Evolutionary conservation across 2,888 invertebrate genomes (phyloP), one percentile per base, ranked within the genome.

Genomic region (Zygaena filipendulae): DNA sequence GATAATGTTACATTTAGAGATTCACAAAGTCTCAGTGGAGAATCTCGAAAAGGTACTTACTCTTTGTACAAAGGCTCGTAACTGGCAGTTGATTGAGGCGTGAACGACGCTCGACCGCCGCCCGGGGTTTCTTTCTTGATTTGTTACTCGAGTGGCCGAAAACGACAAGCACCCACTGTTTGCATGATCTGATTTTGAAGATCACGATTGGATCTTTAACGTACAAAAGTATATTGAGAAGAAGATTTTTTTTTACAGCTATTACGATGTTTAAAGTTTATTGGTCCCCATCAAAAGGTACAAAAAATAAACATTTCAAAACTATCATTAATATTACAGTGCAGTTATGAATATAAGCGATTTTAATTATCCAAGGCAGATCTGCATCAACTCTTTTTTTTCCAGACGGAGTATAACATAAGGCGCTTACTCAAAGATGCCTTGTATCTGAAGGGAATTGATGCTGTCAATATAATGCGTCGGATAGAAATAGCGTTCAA

Each of bases 71-170:
- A 72, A 71, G 68, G 59, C 56, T 52, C 59, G 61, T 61, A 64
- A 67, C 64, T 54, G 64, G 61, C 61, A 54, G 77, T 77, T 79
- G 79, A 79, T 77, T 79, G 79, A 71, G 62, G 67, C 77, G 67
- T 75, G 70, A 72, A 71, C 61, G 67, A 53, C 67, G 63, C 61
- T 64, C 67, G 70, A 64, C 71, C 72, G 63, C 57, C 45, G 44
- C 36, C 41, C 53, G 52, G 59, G 68, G 71, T 62, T 74, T 75
- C 74, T 77, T 79, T 75, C 77, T 72, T 74, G 67, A 77, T 74
- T 75, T 74, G 62, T 53, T 64, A 59, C 64, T 69, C 63, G 64
- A 77, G 77, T 74, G 67, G 67, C 60, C 70, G 68, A 68, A 60
- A 67, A 68, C 70, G 74, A 61, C 66, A 62, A 16, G n/a, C 69